These are phyloP conservation scores for Drosophila hydei DNA, from an alignment of 1,140 invertebrate genomes.

Conservation along the genomic window DNA sequence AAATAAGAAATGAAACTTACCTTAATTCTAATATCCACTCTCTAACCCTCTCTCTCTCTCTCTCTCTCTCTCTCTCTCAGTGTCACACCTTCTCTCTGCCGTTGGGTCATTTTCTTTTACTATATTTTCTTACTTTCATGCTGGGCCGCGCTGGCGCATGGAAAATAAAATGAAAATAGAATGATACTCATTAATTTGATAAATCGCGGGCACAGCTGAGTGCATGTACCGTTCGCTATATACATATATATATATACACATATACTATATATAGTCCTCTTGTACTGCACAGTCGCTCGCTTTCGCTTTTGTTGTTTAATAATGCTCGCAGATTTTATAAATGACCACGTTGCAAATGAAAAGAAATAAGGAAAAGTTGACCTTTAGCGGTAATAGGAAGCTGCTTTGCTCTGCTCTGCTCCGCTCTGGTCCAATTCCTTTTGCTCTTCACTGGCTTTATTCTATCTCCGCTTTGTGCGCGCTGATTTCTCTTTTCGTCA, in stretches of 20 bases:
- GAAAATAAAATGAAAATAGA: constrained; percentile 82
- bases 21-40: constrained; percentile 60
- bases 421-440: neutral
- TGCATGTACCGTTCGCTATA: constrained; percentile 28
- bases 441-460: neutral
- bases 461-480: constrained; percentile 50
- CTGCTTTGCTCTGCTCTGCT: neutral
- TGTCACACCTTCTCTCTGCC: constrained; percentile 5
- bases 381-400: constrained; percentile 65
- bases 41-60: neutral
- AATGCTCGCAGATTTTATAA: constrained; percentile 55
- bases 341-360: constrained; percentile 70
- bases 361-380: constrained; percentile 65
- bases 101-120: constrained; percentile 40
- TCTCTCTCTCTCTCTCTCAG: constrained; percentile 5
- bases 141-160: constrained; percentile 63
- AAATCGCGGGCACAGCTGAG: constrained; percentile 67
- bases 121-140: constrained; percentile 40
- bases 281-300: constrained; percentile 28
- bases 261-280: constrained; percentile 7
- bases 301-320: constrained; percentile 51
- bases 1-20: constrained; percentile 50
- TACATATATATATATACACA: constrained; percentile 12
- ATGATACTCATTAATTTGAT: constrained; percentile 83
- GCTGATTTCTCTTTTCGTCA: constrained; percentile 65